phyloP scores from a whole-genome alignment of 2,888 invertebrate genomes.

The Achlya flavicornis region DNA sequence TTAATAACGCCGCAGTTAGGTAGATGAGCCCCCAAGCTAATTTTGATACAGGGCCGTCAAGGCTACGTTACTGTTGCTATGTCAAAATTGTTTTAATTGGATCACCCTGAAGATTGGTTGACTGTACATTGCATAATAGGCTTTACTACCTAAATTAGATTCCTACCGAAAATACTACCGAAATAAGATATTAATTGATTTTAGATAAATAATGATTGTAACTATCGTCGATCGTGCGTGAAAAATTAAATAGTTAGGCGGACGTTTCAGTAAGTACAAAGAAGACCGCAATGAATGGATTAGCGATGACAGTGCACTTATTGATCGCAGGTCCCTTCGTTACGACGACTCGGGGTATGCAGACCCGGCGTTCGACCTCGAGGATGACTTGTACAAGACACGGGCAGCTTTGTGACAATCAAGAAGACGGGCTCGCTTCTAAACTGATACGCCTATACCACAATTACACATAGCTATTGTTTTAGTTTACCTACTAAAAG shows the following conservation, averaged over 20 bases:
- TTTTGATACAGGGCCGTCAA: too few species aligned
- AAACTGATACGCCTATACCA: slow-evolving; percentile 31
- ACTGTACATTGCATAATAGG: neutral
- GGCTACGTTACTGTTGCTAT: neutral
- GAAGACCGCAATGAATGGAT: slow-evolving; percentile 3
- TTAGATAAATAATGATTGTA: neutral
- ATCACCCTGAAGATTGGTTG: neutral
- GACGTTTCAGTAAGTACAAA: neutral
- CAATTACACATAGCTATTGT: neutral
- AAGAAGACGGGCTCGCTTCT: slow-evolving; percentile 74
- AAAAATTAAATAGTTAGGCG: slow-evolving; percentile 8
- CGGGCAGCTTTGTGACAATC: slow-evolving; percentile 84
- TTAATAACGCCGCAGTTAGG: too few species aligned
- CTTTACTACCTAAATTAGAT: neutral
- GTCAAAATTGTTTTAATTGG: neutral
- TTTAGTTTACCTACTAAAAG: neutral
- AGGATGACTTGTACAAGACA: slow-evolving; percentile 87
- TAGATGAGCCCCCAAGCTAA: too few species aligned
- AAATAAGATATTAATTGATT: neutral
- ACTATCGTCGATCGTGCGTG: slow-evolving; percentile 6
- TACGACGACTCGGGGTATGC: slow-evolving; percentile 90
- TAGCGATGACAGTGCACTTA: slow-evolving; percentile 12
- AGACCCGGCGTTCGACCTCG: slow-evolving; percentile 87
- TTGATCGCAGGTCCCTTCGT: slow-evolving; percentile 76
- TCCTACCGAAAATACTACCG: too few species aligned